These are phyloP conservation scores for Epinotia bilunana DNA, from an alignment of 2,888 invertebrate species.

Conservation along the genomic window DNA sequence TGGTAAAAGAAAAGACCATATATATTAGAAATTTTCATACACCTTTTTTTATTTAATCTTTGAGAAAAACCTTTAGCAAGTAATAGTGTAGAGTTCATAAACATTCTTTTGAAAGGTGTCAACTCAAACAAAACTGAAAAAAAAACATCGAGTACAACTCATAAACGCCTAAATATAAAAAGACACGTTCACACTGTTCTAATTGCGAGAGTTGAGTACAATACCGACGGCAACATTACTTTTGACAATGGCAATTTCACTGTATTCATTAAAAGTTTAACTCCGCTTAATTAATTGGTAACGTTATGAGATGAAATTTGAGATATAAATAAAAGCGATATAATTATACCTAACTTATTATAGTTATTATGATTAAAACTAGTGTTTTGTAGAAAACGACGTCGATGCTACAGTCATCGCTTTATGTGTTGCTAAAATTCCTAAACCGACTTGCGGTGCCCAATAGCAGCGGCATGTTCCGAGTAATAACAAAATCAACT, in stretches of 20 bases:
- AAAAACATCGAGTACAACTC: conserved; percentile 31
- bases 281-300: conserved; percentile 6
- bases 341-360: background rate
- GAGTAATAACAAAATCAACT: conserved; percentile 16
- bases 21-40: background rate
- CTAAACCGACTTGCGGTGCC: background rate
- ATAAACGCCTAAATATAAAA: conserved; percentile 60
- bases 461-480: background rate
- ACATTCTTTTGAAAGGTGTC: conserved; percentile 39
- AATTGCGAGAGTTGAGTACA: conserved; percentile 56
- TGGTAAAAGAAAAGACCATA: background rate
- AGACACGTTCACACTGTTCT: conserved; percentile 53
- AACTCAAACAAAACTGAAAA: conserved; percentile 38
- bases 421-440: background rate
- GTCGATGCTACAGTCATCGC: background rate
- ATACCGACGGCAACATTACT: conserved; percentile 15
- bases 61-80: background rate
- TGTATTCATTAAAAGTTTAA: conserved; percentile 11
- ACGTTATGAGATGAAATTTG: background rate
- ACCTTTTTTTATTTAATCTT: background rate
- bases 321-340: background rate
- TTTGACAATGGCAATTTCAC: conserved; percentile 19
- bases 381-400: background rate
- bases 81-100: conserved; percentile 22
- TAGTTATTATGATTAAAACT: background rate